phyloP scores from a whole-genome alignment of 2,797 vertebrate species.

The Clarias pachynema region DNA sequence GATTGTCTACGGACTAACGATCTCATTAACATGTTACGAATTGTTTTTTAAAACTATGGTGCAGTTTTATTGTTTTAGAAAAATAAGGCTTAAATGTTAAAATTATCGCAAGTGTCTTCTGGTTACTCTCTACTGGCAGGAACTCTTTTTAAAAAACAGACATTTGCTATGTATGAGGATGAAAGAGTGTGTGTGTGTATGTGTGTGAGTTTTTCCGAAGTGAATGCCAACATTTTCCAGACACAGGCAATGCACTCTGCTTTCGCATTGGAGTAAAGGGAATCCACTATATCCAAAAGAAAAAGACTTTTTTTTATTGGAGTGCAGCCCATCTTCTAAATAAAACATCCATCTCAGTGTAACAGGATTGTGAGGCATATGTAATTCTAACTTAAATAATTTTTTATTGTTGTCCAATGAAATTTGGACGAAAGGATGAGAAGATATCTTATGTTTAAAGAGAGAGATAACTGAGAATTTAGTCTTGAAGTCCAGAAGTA shows the following conservation, averaged over 20 bases:
- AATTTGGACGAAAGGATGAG: not conserved
- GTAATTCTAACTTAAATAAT: not conserved
- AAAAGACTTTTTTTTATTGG: slow-evolving; percentile 25
- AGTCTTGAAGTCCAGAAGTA: not conserved
- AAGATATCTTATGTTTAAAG: slow-evolving; percentile 19
- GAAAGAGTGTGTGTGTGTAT: slow-evolving; percentile 58
- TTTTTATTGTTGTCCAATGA: not conserved
- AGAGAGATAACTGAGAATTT: slow-evolving; percentile 13
- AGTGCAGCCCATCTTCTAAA: not conserved
- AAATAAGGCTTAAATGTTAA: not conserved
- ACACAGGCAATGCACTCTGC: slow-evolving; percentile 65
- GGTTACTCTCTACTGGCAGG: slow-evolving; percentile 42
- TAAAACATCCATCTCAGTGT: not conserved
- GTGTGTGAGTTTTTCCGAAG: slow-evolving; percentile 67
- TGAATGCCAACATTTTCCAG: slow-evolving; percentile 72
- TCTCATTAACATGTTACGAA: not conserved
- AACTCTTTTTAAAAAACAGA: slow-evolving; percentile 68
- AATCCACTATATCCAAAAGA: slow-evolving; percentile 55
- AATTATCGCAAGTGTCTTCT: slow-evolving; percentile 31
- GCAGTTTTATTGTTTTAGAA: not conserved
- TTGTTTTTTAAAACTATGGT: not conserved
- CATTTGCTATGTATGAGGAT: slow-evolving; percentile 61
- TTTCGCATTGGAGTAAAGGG: slow-evolving; percentile 54
- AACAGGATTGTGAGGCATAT: not conserved
- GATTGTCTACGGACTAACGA: not conserved